Evolutionary conservation across 2,113 vertebrate genomes (phyloP), one percentile per base, ranked within the genome.

Genomic region (Leptosomus discolor): DNA sequence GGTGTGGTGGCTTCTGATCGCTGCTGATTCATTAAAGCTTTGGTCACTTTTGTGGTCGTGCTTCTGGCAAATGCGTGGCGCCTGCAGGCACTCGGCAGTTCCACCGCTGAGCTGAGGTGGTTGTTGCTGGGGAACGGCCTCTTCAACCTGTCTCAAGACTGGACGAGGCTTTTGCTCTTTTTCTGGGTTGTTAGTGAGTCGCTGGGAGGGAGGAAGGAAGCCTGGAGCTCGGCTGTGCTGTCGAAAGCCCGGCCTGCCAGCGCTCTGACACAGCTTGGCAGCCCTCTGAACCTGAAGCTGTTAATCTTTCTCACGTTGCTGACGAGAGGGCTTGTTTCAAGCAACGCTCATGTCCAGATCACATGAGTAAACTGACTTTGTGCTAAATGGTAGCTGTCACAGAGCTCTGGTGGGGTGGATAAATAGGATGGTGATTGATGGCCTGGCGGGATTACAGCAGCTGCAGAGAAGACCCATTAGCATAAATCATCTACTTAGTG

Each of bases 341-440:
- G 90, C 45, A 12, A 8, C 0, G 1, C 50, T 54, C 5, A 0
- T 2, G 58, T 45, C 90, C 29, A 1, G n/a, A 30, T 83, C 53
- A 3, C 29, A 26, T 2, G 30, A 14, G 60, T 65, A 63, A 88
- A 50, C 41, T 46, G 88, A 63, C 39, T 48, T 17, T 48, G 60
- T 84, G 88, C 85, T 92, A 50, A 84, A 23, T 30, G 43, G 87
- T 22, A 23, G 64, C 84, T 91, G 80, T 89, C 86, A 36, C 18
- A 8, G n/a, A 3, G 29, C 51, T 58, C 68, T 36, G 48, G 56
- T 0, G 1, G 23, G 41, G 19, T 5, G 32, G 67, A 21, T 89
- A 61, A 95, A 57, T 12, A 67, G 58, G 50, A 2, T 46, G 36
- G 4, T 85, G 88, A 93, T 92, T 37, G 91, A 88, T 68, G 76